Evolutionary conservation across 2,113 vertebrate species (phyloP).

Genomic region (Anoura caudifer): DNA sequence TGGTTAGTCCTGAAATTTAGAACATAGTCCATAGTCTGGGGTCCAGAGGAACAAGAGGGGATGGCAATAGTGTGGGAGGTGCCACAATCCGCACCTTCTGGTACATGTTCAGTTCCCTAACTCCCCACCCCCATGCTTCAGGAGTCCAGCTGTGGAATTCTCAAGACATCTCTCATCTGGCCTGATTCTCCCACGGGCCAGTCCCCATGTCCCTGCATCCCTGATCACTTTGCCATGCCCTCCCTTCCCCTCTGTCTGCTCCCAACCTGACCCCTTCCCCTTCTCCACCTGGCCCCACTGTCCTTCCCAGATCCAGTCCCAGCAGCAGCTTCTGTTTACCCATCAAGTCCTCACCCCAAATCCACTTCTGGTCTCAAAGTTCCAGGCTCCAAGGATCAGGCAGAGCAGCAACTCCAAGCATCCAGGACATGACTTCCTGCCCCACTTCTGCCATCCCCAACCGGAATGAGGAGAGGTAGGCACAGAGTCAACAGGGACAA

Average conservation of each 20-base stretch:
- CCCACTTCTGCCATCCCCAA: neutral
- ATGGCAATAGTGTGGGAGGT: too few species aligned
- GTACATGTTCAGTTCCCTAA: neutral
- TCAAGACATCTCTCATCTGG: neutral
- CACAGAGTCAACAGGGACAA: neutral
- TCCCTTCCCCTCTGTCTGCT: neutral
- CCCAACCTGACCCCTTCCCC: neutral
- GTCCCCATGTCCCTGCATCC: neutral
- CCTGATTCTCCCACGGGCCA: neutral
- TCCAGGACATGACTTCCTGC: neutral
- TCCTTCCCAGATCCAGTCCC: neutral
- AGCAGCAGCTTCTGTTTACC: neutral
- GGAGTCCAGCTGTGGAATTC: neutral
- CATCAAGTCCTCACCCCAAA: neutral
- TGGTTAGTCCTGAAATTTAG: neutral
- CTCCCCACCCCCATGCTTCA: neutral
- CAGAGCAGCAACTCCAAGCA: neutral
- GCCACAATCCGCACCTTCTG: neutral
- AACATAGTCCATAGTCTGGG: neutral
- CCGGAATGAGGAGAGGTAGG: neutral
- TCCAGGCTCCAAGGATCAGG: neutral
- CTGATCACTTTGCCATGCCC: neutral
- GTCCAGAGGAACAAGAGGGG: neutral
- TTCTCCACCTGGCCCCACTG: neutral
- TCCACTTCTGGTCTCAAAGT: slow-evolving; percentile 41